Conservation (phyloP, 2,888 invertebrate genomes). For the Galerucella calmariensis region DNA sequence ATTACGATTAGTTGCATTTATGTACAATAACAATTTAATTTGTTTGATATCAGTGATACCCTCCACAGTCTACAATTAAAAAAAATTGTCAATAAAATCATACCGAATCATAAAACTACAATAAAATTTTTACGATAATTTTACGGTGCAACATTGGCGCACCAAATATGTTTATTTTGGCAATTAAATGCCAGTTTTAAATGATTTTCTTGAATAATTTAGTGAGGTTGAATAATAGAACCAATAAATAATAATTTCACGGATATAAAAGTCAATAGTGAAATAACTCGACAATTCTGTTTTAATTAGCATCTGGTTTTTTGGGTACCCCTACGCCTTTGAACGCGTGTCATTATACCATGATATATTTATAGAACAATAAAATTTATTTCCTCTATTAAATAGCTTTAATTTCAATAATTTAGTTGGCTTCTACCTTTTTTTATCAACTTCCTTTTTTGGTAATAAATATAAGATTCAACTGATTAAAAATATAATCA, state of each 20-base stretch:
- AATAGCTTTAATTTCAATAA: constrained; percentile 23
- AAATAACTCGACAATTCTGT: too few relatives aligned
- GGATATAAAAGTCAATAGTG: too few relatives aligned
- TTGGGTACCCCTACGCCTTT: neutral
- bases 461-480: constrained; percentile 7
- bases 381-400: constrained; percentile 28
- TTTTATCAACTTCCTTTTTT: constrained; percentile 4
- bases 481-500: neutral
- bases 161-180: neutral
- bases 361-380: constrained; percentile 22
- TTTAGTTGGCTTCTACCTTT: constrained; percentile 23
- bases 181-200: too few relatives aligned
- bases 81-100: constrained; percentile 12
- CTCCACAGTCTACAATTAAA: constrained; percentile 11
- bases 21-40: neutral
- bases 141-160: constrained; percentile 4
- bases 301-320: neutral
- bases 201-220: too few relatives aligned
- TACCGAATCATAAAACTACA: constrained; percentile 20
- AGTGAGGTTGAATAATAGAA: too few relatives aligned
- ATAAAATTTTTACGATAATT: constrained; percentile 22
- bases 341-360: constrained; percentile 9
- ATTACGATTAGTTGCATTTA: too few relatives aligned
- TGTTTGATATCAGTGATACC: constrained; percentile 4
- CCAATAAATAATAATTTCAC: too few relatives aligned